Evolutionary conservation across 1,140 invertebrate genomes (phyloP), one percentile per base, ranked within the genome.

Genomic region (Antheraea mylitta): DNA sequence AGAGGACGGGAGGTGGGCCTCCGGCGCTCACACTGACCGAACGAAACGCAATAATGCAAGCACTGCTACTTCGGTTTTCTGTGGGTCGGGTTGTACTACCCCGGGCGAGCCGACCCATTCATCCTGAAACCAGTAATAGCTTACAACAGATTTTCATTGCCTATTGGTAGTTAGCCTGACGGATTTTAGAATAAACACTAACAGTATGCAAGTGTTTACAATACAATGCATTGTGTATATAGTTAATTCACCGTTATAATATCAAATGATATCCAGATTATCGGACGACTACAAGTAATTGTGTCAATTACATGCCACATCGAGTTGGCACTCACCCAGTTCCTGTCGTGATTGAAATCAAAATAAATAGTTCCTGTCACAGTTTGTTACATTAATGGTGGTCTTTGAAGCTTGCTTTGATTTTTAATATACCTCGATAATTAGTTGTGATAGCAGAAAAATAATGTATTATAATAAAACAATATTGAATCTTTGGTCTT

Each of bases 281-380:
- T 42, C 38, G 38, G 0, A 42, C 38, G 38, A 13, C 45, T 16
- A 9, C 7, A 53, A 53, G 45, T 48, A 64, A 64, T 64, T 64
- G 38, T 64, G 63, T 64, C 63, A 64, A 64, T 48, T 48, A 48
- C 42, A 65, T 18, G 38, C 42, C 10, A n/a, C 38, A 65, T 65
- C 18, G 0, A 45, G 18, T 18, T 65, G 64, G 38, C 64, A 65
- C 37, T 65, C 38, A 8, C 42, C 38, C 64, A 65, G 64, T 65
- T 65, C 45, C 64, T 65, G 64, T 65, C 64, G 64, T 42, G 64
- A 65, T 48, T 65, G n/a, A 65, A 65, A 48, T 48, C 64, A 65
- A 65, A 48, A 65, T 53, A 65, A 65, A 22, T 16, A 65, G 38
- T 65, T 53, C 18, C 64, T 48, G 38, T 48, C 37, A n/a, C 38